These are phyloP conservation scores for Heliconius ethilla DNA, from an alignment of 2,888 invertebrate genomes.

Conservation along the genomic window DNA sequence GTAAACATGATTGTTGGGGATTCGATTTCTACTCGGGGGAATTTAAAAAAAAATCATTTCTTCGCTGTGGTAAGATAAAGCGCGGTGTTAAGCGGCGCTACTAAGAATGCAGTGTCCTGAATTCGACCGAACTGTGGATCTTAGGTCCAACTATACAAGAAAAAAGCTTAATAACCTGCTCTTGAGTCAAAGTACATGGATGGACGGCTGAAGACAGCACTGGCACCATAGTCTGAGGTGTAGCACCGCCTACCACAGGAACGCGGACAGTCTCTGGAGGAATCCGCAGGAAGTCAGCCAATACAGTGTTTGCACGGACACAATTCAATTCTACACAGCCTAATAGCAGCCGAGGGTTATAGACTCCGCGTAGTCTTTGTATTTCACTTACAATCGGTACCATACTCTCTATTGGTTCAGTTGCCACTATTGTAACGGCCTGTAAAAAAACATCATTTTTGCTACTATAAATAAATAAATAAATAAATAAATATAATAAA, in stretches of 20 bases:
- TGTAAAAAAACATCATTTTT: slow-evolving; percentile 42
- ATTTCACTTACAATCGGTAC: slow-evolving; percentile 87
- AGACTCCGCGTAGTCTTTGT: slow-evolving; percentile 77
- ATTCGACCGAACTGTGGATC: no score
- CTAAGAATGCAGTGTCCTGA: no score
- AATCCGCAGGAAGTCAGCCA: slow-evolving; percentile 84
- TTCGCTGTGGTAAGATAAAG: no score
- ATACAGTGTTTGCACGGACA: slow-evolving; percentile 86
- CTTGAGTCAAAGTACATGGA: slow-evolving; percentile 74
- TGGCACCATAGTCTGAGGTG: slow-evolving; percentile 87
- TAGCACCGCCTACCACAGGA: slow-evolving; percentile 87
- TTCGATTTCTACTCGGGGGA: no score
- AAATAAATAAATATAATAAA: no score
- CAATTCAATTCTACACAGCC: slow-evolving; percentile 88
- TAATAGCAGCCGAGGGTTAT: slow-evolving; percentile 74
- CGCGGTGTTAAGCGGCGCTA: no score
- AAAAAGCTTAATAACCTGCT: slow-evolving; percentile 59
- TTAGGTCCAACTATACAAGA: not conserved
- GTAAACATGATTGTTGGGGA: no score
- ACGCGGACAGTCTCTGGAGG: slow-evolving; percentile 84
- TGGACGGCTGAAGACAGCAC: slow-evolving; percentile 85
- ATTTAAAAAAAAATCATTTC: no score
- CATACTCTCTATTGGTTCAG: slow-evolving; percentile 85
- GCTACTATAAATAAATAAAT: no score
- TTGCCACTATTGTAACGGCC: slow-evolving; percentile 72